Base-by-base conservation (phyloP, 2,113 vertebrate genomes). In the Oryzias melastigma region DNA sequence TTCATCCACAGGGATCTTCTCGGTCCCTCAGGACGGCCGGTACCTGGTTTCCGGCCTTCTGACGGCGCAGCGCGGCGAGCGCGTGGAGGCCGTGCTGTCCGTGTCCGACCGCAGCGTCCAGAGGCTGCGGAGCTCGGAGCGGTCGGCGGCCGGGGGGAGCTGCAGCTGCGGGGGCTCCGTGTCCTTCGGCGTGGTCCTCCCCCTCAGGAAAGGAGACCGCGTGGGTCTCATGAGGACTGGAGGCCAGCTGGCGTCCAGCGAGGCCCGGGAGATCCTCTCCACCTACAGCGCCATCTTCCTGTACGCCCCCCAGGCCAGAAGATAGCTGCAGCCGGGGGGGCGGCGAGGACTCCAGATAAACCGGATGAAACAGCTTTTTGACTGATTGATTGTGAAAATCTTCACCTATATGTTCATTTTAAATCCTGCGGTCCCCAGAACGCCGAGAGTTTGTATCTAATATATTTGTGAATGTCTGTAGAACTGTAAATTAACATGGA, bases 271-370 rank as follows among this genome's bases (percentile, higher is more conserved):
- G 81, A 92, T 97, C 85, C 94, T 95, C 48, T 98, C 96, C 75
- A 98, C 95, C 0, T 99, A 92, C 75, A 98, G 95, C 29, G 95
- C 93, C 51, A 87, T 96, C 62, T 94, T 95, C 79, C 90, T 99
- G 44, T 98, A 99, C 52, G 87, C 94, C n/a, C 91, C 90, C n/a
- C 84, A 92, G 65, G 84, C 89, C 68, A 90, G 83, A 25, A 91
- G 93, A 85, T 98, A 97, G 91, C 89, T 59, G 62, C 35, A 70
- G 73, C 45, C 50, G 17, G 53, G 59, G 52, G 5, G 50, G 20
- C 43, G 20, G 15, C 19, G 44, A 71, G 53, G 77, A 87, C 75
- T 71, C 4, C 68, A 59, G 45, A 58, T 2, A 56, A 73, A 81
- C 84, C 64, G 66, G 67, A 63, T 47, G n/a, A 67, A 53, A 64